Evolutionary conservation across 1,140 invertebrate genomes (phyloP).

Genomic region (Lamellibrachia luymesi): DNA sequence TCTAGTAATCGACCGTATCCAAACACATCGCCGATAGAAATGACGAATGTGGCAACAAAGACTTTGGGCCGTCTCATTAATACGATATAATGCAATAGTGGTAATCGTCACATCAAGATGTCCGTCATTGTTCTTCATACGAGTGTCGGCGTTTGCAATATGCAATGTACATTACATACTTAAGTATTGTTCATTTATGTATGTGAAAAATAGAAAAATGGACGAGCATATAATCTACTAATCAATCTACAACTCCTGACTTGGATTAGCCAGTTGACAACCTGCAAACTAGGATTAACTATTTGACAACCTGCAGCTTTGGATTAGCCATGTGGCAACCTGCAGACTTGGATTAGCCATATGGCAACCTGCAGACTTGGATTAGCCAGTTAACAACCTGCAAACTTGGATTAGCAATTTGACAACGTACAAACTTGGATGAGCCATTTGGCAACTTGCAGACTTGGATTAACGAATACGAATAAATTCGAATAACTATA

Average conservation of each 20-base stretch:
- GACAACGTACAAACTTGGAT: background rate
- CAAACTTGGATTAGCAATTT: background rate
- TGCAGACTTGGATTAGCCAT: background rate
- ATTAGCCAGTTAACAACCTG: background rate
- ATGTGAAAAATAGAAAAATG: background rate
- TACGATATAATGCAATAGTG: background rate
- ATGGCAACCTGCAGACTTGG: background rate
- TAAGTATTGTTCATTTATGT: background rate
- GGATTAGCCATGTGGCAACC: background rate
- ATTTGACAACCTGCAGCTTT: background rate
- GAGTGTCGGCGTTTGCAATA: background rate
- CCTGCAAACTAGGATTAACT: background rate
- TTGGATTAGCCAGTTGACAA: background rate
- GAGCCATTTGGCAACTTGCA: background rate
- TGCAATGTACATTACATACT: background rate
- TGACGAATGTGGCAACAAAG: no score
- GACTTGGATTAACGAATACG: background rate
- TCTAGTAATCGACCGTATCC: background rate
- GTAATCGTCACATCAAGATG: no score
- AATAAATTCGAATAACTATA: background rate
- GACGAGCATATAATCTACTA: background rate
- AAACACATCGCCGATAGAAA: no score
- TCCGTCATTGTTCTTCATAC: background rate
- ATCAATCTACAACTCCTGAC: background rate
- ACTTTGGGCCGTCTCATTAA: background rate